Conservation (phyloP, 1,140 invertebrate genomes). For the Elysia chlorotica region DNA sequence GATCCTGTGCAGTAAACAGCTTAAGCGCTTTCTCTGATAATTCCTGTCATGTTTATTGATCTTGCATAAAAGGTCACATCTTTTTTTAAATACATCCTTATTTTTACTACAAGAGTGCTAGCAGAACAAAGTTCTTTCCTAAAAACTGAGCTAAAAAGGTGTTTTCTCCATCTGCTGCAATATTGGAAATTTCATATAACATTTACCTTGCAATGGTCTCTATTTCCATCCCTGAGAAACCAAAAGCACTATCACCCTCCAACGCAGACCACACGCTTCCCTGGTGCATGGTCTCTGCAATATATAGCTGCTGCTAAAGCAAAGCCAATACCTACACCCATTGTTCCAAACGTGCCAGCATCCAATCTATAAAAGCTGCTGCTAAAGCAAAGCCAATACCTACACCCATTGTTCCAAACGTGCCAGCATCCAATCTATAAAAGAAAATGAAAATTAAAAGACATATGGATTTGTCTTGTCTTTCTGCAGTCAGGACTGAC, state of each 20-base stretch:
- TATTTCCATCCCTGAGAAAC: conserved; percentile 96
- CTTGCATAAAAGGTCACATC: no score
- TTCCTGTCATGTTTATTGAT: no score
- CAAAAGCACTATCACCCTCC: conserved; percentile 95
- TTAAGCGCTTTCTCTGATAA: no score
- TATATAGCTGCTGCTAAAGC: conserved; percentile 90
- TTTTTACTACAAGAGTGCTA: no score
- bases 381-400: conserved; percentile 92
- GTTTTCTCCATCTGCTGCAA: no score
- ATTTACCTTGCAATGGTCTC: conserved; percentile 85
- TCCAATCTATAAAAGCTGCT: conserved; percentile 71
- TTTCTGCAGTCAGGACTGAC: no score
- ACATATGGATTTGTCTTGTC: no score
- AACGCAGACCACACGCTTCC: conserved; percentile 83
- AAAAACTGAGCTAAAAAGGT: no score
- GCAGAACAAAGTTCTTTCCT: no score
- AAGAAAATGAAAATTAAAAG: conserved; percentile 6
- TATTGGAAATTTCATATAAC: no score
- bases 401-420: conserved; percentile 97
- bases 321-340: conserved; percentile 94
- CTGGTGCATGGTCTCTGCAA: conserved; percentile 79
- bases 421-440: conserved; percentile 67
- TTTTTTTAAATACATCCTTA: no score
- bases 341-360: conserved; percentile 88
- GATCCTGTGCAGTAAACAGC: no score